Evolutionary conservation across 2,797 vertebrate species (phyloP).

Genomic region (Vireo griseus): DNA sequence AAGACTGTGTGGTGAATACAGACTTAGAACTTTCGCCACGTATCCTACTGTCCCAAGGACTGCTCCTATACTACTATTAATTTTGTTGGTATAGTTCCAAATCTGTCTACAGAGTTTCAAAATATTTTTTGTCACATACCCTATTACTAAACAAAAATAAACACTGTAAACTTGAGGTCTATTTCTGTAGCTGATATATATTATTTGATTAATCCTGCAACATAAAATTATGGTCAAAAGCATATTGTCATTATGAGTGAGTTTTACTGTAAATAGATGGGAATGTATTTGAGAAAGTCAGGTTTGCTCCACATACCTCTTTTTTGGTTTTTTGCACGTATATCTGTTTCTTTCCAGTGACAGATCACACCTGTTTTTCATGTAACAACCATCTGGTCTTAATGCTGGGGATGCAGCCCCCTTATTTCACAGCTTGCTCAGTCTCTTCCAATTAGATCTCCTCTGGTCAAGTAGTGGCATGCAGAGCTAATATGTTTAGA

Average conservation of each 20-base stretch:
- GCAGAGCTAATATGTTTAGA: background rate
- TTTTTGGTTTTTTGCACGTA: background rate
- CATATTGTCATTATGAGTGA: background rate
- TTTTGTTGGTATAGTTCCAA: background rate
- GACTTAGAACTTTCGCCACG: slow-evolving; percentile 7
- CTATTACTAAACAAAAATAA: background rate
- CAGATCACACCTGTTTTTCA: background rate
- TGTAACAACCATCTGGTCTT: background rate
- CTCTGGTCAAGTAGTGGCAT: background rate
- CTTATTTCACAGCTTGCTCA: background rate
- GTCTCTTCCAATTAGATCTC: background rate
- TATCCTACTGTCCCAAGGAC: background rate
- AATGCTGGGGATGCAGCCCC: background rate
- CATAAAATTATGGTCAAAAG: background rate
- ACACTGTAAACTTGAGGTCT: background rate
- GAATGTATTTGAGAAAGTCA: background rate
- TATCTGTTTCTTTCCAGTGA: background rate
- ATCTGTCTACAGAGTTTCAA: background rate
- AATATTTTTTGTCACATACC: background rate
- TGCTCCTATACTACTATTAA: background rate
- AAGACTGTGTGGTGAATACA: slow-evolving; percentile 15
- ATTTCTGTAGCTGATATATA: background rate
- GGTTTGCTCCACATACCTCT: background rate
- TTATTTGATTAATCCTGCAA: background rate
- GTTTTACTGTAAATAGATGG: background rate